Conservation (phyloP, 2,113 vertebrate species). For the Mastomys coucha region DNA sequence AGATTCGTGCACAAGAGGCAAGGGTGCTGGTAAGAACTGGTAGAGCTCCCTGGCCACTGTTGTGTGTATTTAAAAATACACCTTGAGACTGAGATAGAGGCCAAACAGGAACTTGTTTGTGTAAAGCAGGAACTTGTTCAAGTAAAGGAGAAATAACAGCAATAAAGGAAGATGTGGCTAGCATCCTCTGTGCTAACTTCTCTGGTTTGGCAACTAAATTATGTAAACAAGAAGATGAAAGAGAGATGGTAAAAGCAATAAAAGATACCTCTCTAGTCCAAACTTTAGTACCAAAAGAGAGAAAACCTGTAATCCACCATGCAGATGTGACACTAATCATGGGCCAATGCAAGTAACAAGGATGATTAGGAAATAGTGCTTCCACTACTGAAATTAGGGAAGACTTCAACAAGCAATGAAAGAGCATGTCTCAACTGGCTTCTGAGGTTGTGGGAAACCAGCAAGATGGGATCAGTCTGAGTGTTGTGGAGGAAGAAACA, state of each 20-base stretch:
- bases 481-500: not conserved
- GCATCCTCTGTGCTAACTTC: conserved; percentile 16
- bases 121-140: conserved; percentile 9
- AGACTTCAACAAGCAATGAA: not conserved
- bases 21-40: not conserved
- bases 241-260: not conserved
- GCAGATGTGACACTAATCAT: not conserved
- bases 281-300: not conserved
- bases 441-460: not conserved
- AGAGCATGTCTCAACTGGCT: not conserved
- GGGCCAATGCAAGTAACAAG: not conserved
- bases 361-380: not conserved
- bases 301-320: not conserved
- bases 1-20: not conserved
- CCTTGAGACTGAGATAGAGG: not conserved
- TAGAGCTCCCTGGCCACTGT: not conserved
- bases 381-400: not conserved
- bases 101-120: not conserved
- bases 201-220: not conserved
- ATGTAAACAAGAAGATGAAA: not conserved
- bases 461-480: not conserved
- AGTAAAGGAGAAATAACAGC: not conserved
- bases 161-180: not conserved
- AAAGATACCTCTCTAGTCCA: not conserved
- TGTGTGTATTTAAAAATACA: not conserved